These are phyloP conservation scores for Pristionchus pacificus DNA, from an alignment of 1,140 invertebrate species.

Conservation along the genomic window DNA sequence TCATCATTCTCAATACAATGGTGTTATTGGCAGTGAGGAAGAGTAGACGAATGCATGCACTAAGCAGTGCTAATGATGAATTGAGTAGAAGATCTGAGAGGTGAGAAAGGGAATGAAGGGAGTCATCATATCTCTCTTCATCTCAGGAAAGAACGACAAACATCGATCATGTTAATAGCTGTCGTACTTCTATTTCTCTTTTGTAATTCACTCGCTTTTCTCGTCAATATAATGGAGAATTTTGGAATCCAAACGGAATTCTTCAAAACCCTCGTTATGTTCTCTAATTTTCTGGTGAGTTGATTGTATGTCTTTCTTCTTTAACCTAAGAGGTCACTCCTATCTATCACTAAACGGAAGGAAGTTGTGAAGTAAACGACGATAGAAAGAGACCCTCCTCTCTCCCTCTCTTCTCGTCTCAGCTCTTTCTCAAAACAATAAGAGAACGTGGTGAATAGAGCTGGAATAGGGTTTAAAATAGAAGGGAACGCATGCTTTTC, in stretches of 20 bases:
- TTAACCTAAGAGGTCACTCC: too few relatives aligned
- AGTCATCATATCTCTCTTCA: neutral
- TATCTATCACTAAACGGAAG: too few relatives aligned
- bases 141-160: slow-evolving; percentile 39
- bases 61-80: neutral
- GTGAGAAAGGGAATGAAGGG: neutral
- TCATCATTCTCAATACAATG: slow-evolving; percentile 38
- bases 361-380: too few relatives aligned
- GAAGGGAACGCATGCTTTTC: too few relatives aligned
- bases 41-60: slow-evolving; percentile 23
- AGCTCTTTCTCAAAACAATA: neutral
- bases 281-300: slow-evolving; percentile 51
- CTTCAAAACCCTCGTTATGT: slow-evolving; percentile 47
- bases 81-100: neutral
- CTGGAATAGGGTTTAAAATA: neutral
- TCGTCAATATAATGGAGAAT: slow-evolving; percentile 55
- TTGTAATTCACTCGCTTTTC: slow-evolving; percentile 48
- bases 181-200: slow-evolving; percentile 44
- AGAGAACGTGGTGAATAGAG: neutral
- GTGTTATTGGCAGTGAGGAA: slow-evolving; percentile 35
- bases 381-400: too few relatives aligned
- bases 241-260: slow-evolving; percentile 33
- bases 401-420: neutral
- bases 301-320: too few relatives aligned
- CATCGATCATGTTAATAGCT: slow-evolving; percentile 45